A percentile compares a stretch with the other conserved stretches of the same genome.
Evolutionary conservation across 2,888 invertebrate genomes (phyloP).

Genomic region (Globia sparganii): DNA sequence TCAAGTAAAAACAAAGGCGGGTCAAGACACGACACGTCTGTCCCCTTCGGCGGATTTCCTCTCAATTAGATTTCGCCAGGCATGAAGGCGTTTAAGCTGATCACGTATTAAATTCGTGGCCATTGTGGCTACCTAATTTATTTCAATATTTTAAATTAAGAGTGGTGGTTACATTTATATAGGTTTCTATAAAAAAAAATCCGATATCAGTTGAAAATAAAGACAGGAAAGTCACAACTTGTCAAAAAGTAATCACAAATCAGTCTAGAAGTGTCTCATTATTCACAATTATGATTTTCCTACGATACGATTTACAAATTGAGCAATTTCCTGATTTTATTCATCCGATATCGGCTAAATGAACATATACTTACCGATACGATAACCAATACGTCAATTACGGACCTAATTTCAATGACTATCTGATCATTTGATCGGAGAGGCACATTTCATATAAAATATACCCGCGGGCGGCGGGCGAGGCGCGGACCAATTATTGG

Average conservation of each 20-base stretch:
- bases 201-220: not conserved
- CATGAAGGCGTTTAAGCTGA: not conserved
- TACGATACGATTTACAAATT: not conserved
- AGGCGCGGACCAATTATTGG: slow-evolving; percentile 36
- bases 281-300: not conserved
- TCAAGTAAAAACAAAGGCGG: too few species aligned
- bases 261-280: not conserved
- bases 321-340: not conserved
- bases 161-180: not conserved
- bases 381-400: slow-evolving; percentile 30
- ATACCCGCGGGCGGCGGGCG: slow-evolving; percentile 14
- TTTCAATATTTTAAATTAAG: not conserved
- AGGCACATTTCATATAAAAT: slow-evolving; percentile 39
- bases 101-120: not conserved
- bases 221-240: not conserved
- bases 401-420: slow-evolving; percentile 21
- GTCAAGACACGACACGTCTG: too few species aligned
- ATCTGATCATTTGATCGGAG: slow-evolving; percentile 45
- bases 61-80: not conserved
- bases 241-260: not conserved
- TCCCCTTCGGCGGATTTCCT: too few species aligned
- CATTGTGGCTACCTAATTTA: not conserved
- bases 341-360: slow-evolving; percentile 7
- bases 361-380: slow-evolving; percentile 2
- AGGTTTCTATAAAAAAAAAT: not conserved